Base-by-base conservation (phyloP, 2,113 vertebrate genomes). In the Ovis aries region DNA sequence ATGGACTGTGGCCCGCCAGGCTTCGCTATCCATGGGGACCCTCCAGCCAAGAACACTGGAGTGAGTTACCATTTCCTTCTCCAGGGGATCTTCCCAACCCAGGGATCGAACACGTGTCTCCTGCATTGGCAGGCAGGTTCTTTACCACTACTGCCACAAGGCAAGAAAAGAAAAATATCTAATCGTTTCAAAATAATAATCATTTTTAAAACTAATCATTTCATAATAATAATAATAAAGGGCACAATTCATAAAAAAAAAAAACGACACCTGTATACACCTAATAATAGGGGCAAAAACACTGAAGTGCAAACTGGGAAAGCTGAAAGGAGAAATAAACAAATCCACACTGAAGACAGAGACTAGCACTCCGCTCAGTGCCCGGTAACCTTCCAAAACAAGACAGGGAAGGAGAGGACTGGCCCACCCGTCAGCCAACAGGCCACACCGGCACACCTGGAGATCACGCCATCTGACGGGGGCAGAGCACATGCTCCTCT, bases 361-460 rank as follows among this genome's bases (percentile, higher is more conserved):
- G 29, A 50, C 13, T 1, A 1, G 12, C 12, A 3, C 25, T 33
- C 43, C 3, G 0, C 25, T 15, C 11, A 3, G 62, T 3, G 15
- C 15, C 6, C 9, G 0, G 3, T 0, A 6, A 27, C 27, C 55
- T 31, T 16, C 14, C 27, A 0, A 8, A 25, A 50, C 7, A 19
- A 19, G 25, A 29, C 6, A 27, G 17, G 25, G 3, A 13, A 31
- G 40, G 4, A 57, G 40, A 7, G 45, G 2, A 3, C 19, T 0
- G 45, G 45, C 12, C 14, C 21, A 0, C 19, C 40, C 19, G 3
- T 1, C 50, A 7, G 1, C 19, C 27, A 17, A 1, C 29, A 50
- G 45, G 9, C 64, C n/a, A 8, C 27, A 21, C 0, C 9, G 19
- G 3, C 8, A 14, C 31, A 14, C 31, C 25, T 4, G n/a, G 11